Conservation (phyloP, 2,888 invertebrate species). For the Thelaira solivaga region DNA sequence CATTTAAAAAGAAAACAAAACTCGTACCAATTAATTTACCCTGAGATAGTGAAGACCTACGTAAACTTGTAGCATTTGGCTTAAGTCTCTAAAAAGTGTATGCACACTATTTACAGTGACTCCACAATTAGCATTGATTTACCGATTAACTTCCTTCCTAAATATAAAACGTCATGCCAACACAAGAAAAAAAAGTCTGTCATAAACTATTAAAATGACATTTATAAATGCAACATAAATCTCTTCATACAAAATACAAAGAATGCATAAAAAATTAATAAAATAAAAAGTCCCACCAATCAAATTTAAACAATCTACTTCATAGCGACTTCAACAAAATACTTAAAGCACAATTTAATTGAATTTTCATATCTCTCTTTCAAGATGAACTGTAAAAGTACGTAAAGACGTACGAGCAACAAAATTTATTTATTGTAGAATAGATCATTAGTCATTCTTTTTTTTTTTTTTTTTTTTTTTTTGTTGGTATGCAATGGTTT, state of each 20-base stretch:
- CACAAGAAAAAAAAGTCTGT: background rate
- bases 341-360: constrained; percentile 48
- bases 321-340: constrained; percentile 27
- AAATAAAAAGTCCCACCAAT: constrained; percentile 31
- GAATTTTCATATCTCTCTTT: constrained; percentile 44
- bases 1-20: background rate
- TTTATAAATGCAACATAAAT: constrained; percentile 56
- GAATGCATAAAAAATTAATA: constrained; percentile 4
- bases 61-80: background rate
- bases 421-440: constrained; percentile 41
- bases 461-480: background rate
- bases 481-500: too few species aligned
- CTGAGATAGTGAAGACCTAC: background rate
- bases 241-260: constrained; percentile 14
- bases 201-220: constrained; percentile 53
- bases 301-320: constrained; percentile 38
- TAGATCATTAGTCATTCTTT: constrained; percentile 60
- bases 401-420: constrained; percentile 6
- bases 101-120: background rate
- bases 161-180: background rate
- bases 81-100: background rate
- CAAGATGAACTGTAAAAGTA: constrained; percentile 45
- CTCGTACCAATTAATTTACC: constrained; percentile 10
- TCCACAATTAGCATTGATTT: constrained; percentile 32
- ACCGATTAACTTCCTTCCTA: constrained; percentile 31